phyloP scores from a whole-genome alignment of 2,113 vertebrate species.

The Anser cygnoides region DNA sequence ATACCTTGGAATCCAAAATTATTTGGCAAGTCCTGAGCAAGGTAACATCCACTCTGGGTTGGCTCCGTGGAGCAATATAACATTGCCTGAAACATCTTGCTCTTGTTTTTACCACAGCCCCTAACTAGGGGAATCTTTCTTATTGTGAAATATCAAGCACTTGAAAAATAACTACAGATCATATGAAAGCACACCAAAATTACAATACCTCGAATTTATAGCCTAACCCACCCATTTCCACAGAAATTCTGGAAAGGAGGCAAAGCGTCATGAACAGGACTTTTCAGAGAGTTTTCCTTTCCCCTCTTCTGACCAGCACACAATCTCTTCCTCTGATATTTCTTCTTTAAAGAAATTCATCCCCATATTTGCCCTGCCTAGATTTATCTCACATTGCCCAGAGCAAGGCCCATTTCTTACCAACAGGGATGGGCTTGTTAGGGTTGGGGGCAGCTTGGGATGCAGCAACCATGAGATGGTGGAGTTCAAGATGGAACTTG shows the following conservation, averaged over 20 bases:
- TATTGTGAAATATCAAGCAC: background rate
- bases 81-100: background rate
- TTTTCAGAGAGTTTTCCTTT: background rate
- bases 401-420: background rate
- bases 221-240: background rate
- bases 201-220: background rate
- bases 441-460: too few relatives aligned
- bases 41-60: background rate
- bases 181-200: background rate
- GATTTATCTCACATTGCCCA: background rate
- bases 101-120: background rate
- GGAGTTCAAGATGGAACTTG: too few relatives aligned
- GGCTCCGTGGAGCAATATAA: slow-evolving; percentile 19
- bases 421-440: too few relatives aligned
- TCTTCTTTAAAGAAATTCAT: background rate
- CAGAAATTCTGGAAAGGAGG: background rate
- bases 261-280: background rate
- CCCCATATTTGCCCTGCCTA: background rate
- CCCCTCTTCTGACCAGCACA: background rate
- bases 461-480: too few relatives aligned
- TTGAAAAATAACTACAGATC: background rate
- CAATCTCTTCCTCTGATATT: background rate
- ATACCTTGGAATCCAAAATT: slow-evolving; percentile 42
- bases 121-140: background rate
- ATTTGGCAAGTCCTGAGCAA: slow-evolving; percentile 31